phyloP scores from a whole-genome alignment of 2,888 invertebrate genomes.

The Idaea dimidiata region DNA sequence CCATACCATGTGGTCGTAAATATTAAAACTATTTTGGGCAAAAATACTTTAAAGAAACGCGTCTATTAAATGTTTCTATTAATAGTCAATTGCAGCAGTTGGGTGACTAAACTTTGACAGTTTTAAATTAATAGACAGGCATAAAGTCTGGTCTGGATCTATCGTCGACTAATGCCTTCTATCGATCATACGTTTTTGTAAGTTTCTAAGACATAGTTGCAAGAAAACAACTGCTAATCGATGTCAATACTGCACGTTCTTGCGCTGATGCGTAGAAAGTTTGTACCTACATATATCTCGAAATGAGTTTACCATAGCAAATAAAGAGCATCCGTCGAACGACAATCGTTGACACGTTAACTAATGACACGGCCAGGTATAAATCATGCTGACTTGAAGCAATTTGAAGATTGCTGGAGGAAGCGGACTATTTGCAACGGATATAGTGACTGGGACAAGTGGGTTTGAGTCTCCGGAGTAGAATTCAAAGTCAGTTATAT shows the following conservation, averaged over 20 bases:
- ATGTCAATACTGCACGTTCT: slow-evolving; percentile 11
- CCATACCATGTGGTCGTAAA: neutral
- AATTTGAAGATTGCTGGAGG: slow-evolving; percentile 65
- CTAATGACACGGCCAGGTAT: slow-evolving; percentile 75
- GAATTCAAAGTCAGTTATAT: slow-evolving; percentile 53
- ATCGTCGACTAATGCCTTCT: neutral
- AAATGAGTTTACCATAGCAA: slow-evolving; percentile 53
- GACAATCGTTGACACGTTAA: slow-evolving; percentile 68
- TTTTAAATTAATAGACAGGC: neutral
- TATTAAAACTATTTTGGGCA: neutral
- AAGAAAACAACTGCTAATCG: slow-evolving; percentile 3
- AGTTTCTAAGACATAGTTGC: neutral
- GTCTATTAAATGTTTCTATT: neutral
- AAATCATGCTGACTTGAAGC: slow-evolving; percentile 69
- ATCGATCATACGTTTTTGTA: neutral
- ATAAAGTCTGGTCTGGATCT: neutral
- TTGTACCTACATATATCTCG: slow-evolving; percentile 32
- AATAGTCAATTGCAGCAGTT: neutral
- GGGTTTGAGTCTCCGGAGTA: slow-evolving; percentile 44
- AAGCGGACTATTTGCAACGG: slow-evolving; percentile 77
- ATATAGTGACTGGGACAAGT: slow-evolving; percentile 72
- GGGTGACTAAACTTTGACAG: neutral
- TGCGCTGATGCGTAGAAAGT: slow-evolving; percentile 33
- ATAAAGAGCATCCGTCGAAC: slow-evolving; percentile 65
- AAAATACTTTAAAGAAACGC: neutral